Evolutionary conservation across 2,797 vertebrate species (phyloP).

Genomic region (Urosaurus nigricauda): DNA sequence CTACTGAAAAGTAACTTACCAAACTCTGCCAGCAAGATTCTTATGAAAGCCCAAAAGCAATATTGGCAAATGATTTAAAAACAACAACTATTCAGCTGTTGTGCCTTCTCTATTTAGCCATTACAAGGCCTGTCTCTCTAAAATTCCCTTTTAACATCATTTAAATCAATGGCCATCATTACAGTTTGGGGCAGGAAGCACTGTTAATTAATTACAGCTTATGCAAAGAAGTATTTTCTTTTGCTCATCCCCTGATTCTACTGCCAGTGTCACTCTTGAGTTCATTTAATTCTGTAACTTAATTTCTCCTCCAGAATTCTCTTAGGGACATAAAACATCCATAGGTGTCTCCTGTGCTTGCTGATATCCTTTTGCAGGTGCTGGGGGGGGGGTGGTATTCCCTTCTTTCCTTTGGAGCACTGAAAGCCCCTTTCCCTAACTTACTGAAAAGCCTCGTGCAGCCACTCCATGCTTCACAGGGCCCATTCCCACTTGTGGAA

Average conservation of each 20-base stretch:
- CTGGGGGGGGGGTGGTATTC: too few relatives aligned
- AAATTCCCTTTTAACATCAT: not conserved
- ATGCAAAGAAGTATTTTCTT: slow-evolving; percentile 1
- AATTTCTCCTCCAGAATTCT: not conserved
- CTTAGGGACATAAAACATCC: too few relatives aligned
- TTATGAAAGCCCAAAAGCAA: not conserved
- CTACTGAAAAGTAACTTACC: not conserved
- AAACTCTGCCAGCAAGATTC: not conserved
- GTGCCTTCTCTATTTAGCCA: not conserved
- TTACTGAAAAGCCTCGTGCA: too few relatives aligned
- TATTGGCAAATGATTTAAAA: too few relatives aligned
- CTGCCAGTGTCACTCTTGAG: slow-evolving; percentile 14
- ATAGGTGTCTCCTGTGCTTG: too few relatives aligned
- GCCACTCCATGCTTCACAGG: too few relatives aligned
- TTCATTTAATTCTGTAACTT: slow-evolving; percentile 8
- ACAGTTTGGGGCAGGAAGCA: not conserved
- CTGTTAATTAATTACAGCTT: slow-evolving; percentile 7
- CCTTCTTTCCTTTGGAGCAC: too few relatives aligned
- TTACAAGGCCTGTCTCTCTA: not conserved
- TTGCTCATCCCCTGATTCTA: not conserved
- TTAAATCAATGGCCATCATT: slow-evolving; percentile 2
- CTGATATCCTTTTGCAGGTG: too few relatives aligned
- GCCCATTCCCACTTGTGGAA: too few relatives aligned
- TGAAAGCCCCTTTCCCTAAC: too few relatives aligned
- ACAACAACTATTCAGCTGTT: not conserved